Evolutionary conservation across 1,140 invertebrate species (phyloP).

Genomic region (Orchestia grillus): DNA sequence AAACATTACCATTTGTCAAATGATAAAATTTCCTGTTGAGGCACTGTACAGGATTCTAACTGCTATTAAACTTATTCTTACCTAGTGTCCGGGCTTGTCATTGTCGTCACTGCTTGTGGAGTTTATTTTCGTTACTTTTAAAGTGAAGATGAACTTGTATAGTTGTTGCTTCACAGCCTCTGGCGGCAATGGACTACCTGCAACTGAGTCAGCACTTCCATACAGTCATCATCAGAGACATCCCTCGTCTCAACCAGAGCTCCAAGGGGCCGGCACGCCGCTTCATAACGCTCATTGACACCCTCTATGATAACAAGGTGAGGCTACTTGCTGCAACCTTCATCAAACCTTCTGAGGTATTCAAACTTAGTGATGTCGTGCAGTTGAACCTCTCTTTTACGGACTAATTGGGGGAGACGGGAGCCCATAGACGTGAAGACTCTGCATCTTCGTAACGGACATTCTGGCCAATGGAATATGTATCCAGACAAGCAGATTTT

Average conservation of each 20-base stretch:
- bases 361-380: too few relatives aligned
- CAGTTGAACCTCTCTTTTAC: too few relatives aligned
- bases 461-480: too few relatives aligned
- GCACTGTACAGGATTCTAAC: not conserved
- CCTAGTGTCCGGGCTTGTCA: not conserved
- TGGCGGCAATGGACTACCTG: conserved; percentile 95
- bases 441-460: too few relatives aligned
- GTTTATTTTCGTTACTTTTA: not conserved
- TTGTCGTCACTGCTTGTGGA: not conserved
- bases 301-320: conserved; percentile 91
- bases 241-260: conserved; percentile 86
- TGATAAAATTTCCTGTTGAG: not conserved
- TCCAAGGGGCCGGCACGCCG: conserved; percentile 87
- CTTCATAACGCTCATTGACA: conserved; percentile 98
- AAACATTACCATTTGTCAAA: not conserved
- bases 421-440: too few relatives aligned
- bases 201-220: conserved; percentile 93
- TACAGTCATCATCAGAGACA: conserved; percentile 90
- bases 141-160: not conserved
- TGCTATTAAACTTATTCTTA: not conserved
- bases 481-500: too few relatives aligned
- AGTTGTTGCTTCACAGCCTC: conserved; percentile 74
- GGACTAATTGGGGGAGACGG: too few relatives aligned
- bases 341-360: not conserved
- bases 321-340: too few relatives aligned